Evolutionary conservation across 2,797 vertebrate species (phyloP).

Genomic region (Pachyuromys duprasi): DNA sequence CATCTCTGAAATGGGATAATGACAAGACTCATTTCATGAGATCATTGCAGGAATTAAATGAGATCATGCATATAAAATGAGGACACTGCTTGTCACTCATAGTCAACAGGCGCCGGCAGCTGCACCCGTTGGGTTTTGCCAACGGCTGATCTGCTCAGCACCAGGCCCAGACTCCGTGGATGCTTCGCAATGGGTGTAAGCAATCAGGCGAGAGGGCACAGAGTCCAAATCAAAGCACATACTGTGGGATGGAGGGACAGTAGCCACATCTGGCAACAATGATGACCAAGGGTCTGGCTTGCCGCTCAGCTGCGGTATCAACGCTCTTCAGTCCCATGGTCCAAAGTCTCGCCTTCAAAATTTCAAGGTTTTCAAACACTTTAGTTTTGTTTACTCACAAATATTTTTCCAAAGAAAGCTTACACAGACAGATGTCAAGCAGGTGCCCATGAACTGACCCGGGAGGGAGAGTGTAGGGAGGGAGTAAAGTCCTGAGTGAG

Average conservation of each 20-base stretch:
- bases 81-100: not conserved
- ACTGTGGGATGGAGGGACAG: not conserved
- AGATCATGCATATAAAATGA: conserved; percentile 20
- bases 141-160: not conserved
- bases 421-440: not conserved
- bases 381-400: not conserved
- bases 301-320: not conserved
- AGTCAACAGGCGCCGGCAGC: not conserved
- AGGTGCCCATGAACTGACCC: not conserved
- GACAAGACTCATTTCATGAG: conserved; percentile 7
- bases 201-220: not conserved
- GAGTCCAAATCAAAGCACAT: too few species aligned
- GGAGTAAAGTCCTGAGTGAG: not conserved
- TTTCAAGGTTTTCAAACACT: not conserved
- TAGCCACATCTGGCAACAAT: not conserved
- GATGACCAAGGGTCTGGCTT: not conserved
- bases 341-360: not conserved
- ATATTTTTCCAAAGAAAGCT: not conserved
- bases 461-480: not conserved
- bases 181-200: not conserved
- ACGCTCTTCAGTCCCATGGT: not conserved
- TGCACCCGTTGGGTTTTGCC: not conserved
- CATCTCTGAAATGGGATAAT: conserved; percentile 7
- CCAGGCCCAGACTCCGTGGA: not conserved
- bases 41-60: not conserved